Evolutionary conservation across 2,888 invertebrate genomes (phyloP).

Genomic region (Calameuta pallipes): DNA sequence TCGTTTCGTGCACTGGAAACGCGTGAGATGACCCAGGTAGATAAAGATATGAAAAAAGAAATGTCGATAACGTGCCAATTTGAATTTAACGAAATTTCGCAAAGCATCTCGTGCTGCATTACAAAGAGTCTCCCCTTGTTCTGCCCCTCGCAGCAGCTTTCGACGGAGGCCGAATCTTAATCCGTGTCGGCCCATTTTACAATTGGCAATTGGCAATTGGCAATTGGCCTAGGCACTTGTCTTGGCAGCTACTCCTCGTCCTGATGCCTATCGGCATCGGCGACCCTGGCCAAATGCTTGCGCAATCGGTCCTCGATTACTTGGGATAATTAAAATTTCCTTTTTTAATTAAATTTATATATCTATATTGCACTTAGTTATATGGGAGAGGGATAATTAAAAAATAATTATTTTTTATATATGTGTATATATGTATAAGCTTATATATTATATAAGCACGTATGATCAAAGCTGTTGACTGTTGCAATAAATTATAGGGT

Average conservation of each 20-base stretch:
- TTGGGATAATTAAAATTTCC: neutral
- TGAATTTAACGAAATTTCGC: conserved; percentile 4
- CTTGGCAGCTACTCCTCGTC: neutral
- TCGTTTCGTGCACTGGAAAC: neutral
- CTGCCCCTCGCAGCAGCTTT: neutral
- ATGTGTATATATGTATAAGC: too few relatives aligned
- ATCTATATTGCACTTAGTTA: neutral
- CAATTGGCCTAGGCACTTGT: conserved; percentile 39
- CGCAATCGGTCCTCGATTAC: neutral
- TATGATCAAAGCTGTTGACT: neutral
- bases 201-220: conserved; percentile 45
- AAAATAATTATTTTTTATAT: neutral
- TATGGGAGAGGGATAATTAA: neutral
- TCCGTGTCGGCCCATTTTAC: conserved; percentile 45
- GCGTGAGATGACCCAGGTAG: neutral
- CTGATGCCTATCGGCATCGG: neutral
- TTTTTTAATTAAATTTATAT: neutral
- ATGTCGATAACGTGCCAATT: neutral
- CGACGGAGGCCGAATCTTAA: conserved; percentile 30
- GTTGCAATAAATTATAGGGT: neutral
- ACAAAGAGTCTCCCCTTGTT: neutral
- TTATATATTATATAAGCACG: neutral
- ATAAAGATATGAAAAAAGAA: neutral
- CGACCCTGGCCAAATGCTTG: neutral
- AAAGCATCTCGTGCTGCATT: neutral